phyloP scores from a whole-genome alignment of 2,113 vertebrate species.

The Petrocephalus microphthalmus region DNA sequence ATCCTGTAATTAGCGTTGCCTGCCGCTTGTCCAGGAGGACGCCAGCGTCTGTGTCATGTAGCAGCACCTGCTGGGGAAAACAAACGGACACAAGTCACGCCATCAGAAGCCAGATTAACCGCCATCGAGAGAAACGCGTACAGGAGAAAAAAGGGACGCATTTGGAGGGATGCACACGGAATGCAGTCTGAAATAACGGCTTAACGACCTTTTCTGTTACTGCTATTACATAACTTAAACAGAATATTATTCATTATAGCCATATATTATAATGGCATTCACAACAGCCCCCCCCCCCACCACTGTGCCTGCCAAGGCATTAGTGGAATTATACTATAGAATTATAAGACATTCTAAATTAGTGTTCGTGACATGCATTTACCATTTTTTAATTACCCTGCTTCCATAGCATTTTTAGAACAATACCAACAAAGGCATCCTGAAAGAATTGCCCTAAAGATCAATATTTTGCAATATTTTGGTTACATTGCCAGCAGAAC shows the following conservation, averaged over 20 bases:
- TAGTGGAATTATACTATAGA: background rate
- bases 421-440: background rate
- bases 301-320: background rate
- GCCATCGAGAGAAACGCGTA: background rate
- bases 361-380: background rate
- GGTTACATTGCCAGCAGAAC: background rate
- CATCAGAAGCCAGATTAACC: background rate
- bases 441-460: background rate
- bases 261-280: background rate
- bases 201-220: background rate
- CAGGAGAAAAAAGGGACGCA: background rate
- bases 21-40: background rate
- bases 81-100: background rate
- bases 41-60: background rate
- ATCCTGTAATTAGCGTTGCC: background rate
- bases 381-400: background rate
- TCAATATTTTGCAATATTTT: background rate
- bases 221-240: background rate
- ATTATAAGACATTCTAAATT: background rate
- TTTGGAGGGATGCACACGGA: background rate
- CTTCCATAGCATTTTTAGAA: background rate
- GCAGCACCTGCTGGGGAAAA: background rate
- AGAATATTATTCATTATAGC: background rate
- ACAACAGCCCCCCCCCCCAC: background rate
- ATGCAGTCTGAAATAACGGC: background rate